Evolutionary conservation across 2,888 invertebrate genomes (phyloP).

Genomic region (Eupithecia exiguata): DNA sequence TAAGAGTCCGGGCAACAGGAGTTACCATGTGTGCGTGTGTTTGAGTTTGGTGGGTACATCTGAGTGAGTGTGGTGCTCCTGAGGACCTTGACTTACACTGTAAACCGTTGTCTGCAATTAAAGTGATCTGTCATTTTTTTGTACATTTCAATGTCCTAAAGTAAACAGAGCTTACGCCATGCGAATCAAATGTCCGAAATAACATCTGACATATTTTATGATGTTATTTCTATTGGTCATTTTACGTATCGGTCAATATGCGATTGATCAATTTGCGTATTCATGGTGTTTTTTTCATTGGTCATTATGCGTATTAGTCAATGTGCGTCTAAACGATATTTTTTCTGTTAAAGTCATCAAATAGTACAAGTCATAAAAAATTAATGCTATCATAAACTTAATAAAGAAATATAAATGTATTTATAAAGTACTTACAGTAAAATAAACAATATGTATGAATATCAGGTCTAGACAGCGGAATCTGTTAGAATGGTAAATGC

Average conservation of each 20-base stretch:
- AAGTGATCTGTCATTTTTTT: neutral
- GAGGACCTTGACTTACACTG: no score
- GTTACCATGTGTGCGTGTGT: no score
- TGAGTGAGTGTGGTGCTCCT: no score
- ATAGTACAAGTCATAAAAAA: neutral
- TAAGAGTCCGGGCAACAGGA: no score
- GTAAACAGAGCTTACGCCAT: neutral
- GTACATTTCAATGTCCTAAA: neutral
- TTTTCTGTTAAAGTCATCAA: neutral
- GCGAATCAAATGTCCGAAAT: neutral
- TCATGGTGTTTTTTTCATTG: no score
- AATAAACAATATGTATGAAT: neutral
- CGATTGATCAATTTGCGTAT: no score
- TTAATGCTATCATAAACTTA: neutral
- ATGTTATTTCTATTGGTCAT: no score
- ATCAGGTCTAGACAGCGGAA: neutral
- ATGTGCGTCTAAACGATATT: no score
- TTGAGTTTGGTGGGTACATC: no score
- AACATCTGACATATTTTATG: neutral
- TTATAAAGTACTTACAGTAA: neutral
- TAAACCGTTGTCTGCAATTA: neutral
- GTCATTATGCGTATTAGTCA: no score
- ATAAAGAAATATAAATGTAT: neutral
- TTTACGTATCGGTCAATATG: no score
- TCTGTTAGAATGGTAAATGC: constrained; percentile 52